Evolutionary conservation across 2,797 vertebrate genomes (phyloP), one percentile per base, ranked within the genome.

Genomic region (Adrianichthys oophorus): DNA sequence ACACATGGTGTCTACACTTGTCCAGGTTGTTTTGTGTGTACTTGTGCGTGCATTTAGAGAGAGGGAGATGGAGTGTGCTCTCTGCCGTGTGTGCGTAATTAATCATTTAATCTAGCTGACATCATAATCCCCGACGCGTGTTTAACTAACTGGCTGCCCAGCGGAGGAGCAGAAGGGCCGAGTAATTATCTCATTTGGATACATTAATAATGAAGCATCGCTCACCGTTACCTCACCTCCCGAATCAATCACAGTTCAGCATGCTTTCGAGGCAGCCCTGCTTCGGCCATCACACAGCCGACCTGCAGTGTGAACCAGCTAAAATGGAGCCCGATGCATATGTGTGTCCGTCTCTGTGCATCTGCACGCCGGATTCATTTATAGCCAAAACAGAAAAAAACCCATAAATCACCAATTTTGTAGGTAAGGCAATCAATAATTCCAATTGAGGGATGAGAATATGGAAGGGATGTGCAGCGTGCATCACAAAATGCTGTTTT

Each of bases 181-280:
- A 91, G 86, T 90, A 84, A 92, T 91, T 85, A 89, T 85, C 82
- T 91, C 76, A 85, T 89, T 81, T 81, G 73, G 84, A 84, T 86
- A 84, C 85, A 84, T 85, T 86, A 80, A 86, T 77, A 83, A 83
- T 68, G 56, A 77, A 69, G 79, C 83, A 78, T 85, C 83, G 80
- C 78, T 86, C 80, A 79, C 73, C 46, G 71, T 68, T 73, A 53
- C 68, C 65, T 55, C 19, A 43, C 55, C 70, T 69, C 70, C 76
- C 10, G 52, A 72, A 86, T 87, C 87, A 85, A 84, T 89, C 79
- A 65, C 41, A 1, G 47, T 1, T 21, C 3, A n/a, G 52, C 50
- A 47, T 46, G 1, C 16, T 55, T 47, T 54, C 1, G 3, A 47
- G n/a, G 41, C 52, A 65, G 71, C 67, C 41, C 59, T 73, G 71